phyloP scores from a whole-genome alignment of 2,797 vertebrate genomes.

The Catamblyrhynchus diadema region DNA sequence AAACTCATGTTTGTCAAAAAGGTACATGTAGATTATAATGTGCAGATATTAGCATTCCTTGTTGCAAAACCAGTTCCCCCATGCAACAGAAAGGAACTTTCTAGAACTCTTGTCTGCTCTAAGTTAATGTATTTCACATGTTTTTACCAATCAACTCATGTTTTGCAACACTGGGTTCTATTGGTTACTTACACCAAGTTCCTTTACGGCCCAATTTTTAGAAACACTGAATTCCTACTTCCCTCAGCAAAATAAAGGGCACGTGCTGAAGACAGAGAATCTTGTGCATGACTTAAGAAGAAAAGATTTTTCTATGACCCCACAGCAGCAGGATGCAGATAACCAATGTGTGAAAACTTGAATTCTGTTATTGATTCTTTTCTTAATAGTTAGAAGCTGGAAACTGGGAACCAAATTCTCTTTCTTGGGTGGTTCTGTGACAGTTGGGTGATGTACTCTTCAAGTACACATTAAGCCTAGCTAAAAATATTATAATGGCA shows the following conservation, averaged over 20 bases:
- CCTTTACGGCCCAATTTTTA: neutral
- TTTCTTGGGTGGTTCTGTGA: neutral
- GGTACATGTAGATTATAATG: rapidly evolving
- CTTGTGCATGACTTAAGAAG: neutral
- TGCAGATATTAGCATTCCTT: neutral
- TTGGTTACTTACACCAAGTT: neutral
- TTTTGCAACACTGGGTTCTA: neutral
- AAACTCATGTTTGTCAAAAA: neutral
- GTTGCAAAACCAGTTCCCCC: neutral
- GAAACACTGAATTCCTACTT: neutral
- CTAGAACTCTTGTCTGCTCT: neutral
- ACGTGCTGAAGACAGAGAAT: neutral
- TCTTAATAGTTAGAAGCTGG: neutral
- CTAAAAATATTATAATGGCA: neutral
- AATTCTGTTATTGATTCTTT: neutral
- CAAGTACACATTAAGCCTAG: neutral
- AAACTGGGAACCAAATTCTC: neutral
- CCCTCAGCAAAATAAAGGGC: neutral
- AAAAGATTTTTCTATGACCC: neutral
- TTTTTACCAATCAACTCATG: neutral
- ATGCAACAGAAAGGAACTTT: neutral
- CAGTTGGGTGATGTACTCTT: neutral
- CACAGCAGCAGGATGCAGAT: neutral
- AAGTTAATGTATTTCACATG: neutral
- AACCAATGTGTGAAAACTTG: neutral